Evolutionary conservation across 2,113 vertebrate species (phyloP), one percentile per base, ranked within the genome.

Genomic region (Proterorhinus semilunaris): DNA sequence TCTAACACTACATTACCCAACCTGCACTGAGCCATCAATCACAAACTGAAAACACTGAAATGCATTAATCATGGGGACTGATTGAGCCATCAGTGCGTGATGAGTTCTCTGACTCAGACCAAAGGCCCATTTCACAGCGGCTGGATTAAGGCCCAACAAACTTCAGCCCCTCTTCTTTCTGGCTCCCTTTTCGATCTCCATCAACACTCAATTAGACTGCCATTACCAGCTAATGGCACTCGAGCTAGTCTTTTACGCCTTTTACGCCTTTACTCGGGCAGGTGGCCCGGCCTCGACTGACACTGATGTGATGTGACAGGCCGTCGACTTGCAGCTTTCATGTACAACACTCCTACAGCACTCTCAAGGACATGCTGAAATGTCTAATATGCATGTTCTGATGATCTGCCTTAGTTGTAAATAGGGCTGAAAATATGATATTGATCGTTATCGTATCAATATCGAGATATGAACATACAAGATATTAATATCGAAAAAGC

Each of bases 1-100:
- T 69, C 74, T 74, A 65, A 55, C 72, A 83, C 84, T 87, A 89
- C 88, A 85, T 81, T 85, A 88, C 83, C 87, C 88, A 84, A 67
- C 81, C 65, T 85, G 76, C 85, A 85, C 36, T 70, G 49, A 74
- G 68, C 71, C 78, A 88, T 90, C 85, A 80, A 89, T 89, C 88
- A 90, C 51, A 50, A 27, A 36, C 73, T 10, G 79, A 72, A 72
- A 49, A 57, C 68, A 27, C 72, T 84, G 75, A 66, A 81, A 75
- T 42, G 63, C 65, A 86, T 87, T 80, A 82, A 83, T 88, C 83
- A 87, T 81, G 49, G 49, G 15, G 63, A 50, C 68, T 83, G 83
- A 83, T 73, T 59, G 85, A 85, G 58, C 72, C 81, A 87, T 87
- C 83, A 86, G 71, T 73, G 75, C 76, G 69, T 72, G 82, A 81